These are phyloP conservation scores for Phocoena sinus DNA, from an alignment of 2,113 vertebrate species.

Conservation along the genomic window DNA sequence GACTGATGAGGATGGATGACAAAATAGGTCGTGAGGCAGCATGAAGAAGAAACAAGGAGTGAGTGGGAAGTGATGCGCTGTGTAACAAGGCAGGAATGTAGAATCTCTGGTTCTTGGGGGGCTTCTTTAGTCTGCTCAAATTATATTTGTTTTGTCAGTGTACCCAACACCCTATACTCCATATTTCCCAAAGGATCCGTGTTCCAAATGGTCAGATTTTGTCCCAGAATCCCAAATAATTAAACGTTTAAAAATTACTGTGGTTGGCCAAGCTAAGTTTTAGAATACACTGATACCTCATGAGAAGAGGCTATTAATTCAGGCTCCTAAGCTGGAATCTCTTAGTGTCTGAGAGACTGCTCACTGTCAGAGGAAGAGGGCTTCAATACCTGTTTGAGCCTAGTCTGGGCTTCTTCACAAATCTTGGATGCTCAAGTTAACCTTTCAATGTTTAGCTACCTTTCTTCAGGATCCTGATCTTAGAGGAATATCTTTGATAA, in stretches of 20 bases:
- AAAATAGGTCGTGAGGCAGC: not conserved
- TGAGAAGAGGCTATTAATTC: not conserved
- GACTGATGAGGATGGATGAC: not conserved
- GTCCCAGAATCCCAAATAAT: not conserved
- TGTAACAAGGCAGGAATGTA: not conserved
- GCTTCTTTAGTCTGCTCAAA: not conserved
- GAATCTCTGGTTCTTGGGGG: not conserved
- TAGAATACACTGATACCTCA: not conserved
- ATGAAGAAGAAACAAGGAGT: not conserved
- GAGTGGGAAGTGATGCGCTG: not conserved
- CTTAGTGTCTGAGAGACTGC: not conserved
- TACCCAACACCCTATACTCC: not conserved
- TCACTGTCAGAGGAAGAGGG: not conserved
- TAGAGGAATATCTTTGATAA: not conserved
- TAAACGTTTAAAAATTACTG: not conserved
- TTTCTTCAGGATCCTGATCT: not conserved
- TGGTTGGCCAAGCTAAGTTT: not conserved
- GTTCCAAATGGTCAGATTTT: not conserved
- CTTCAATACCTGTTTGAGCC: not conserved
- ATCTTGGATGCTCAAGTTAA: not conserved
- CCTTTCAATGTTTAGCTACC: not conserved
- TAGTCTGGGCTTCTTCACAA: not conserved
- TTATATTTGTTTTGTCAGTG: not conserved
- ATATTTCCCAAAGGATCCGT: not conserved
- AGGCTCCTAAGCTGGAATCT: not conserved